phyloP scores from a whole-genome alignment of 2,888 invertebrate genomes.

The Agelastica alni region DNA sequence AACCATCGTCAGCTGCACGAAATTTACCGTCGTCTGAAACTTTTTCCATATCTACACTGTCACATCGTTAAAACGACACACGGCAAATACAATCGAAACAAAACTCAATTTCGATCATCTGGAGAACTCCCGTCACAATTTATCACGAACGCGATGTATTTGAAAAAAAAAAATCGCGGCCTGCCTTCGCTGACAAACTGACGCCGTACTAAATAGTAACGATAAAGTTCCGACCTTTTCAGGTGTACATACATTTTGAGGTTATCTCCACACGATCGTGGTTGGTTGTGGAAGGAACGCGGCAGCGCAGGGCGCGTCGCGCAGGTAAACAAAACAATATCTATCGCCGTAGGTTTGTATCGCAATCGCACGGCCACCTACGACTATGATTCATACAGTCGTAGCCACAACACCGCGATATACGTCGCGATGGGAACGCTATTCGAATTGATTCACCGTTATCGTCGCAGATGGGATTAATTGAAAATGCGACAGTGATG shows the following conservation, averaged over 20 bases:
- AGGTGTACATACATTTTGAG: slow-evolving; percentile 26
- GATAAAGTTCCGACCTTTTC: slow-evolving; percentile 29
- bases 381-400: slow-evolving; percentile 27
- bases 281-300: slow-evolving; percentile 7
- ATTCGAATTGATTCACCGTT: too few relatives aligned
- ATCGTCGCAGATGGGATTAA: too few relatives aligned
- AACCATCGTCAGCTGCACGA: slow-evolving; percentile 30
- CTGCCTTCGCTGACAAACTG: slow-evolving; percentile 15
- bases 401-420: too few relatives aligned
- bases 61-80: slow-evolving; percentile 29
- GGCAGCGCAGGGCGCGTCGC: slow-evolving; percentile 24
- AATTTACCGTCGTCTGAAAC: slow-evolving; percentile 18
- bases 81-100: slow-evolving; percentile 1
- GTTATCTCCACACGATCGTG: slow-evolving; percentile 23
- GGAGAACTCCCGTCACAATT: too few relatives aligned
- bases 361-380: slow-evolving; percentile 33
- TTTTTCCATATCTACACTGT: slow-evolving; percentile 25
- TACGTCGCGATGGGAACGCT: too few relatives aligned
- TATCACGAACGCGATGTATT: too few relatives aligned
- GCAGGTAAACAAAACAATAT: slow-evolving; percentile 33
- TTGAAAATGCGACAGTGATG: too few relatives aligned
- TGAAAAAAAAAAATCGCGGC: too few relatives aligned
- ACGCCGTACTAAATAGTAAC: slow-evolving; percentile 12
- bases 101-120: too few relatives aligned
- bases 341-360: slow-evolving; percentile 16